Base-by-base conservation (phyloP, 1,140 invertebrate species). In the Bombus vancouverensis region DNA sequence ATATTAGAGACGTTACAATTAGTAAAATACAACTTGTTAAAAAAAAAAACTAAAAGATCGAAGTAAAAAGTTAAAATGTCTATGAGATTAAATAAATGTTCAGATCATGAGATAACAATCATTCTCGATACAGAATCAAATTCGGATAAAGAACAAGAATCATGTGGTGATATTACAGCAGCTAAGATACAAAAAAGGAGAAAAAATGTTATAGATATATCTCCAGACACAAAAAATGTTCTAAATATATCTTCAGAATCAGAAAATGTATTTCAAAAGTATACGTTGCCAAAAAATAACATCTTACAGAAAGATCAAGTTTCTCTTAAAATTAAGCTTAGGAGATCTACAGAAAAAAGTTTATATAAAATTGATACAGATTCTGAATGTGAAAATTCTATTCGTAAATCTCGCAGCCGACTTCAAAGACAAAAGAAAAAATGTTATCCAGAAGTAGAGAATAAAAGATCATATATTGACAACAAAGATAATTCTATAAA, bases 271-370 rank as follows among this genome's bases (percentile, higher is more conserved):
- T 80, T 82, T 47, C 9, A 73, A 0, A 37, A 39, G 62, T 32
- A 68, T 8, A 28, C 32, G 3, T 47, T 68, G 34, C 53, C 28
- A 82, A 68, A 47, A n/a, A 85, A 42, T 32, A 79, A 32, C 28
- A 9, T 28, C 1, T 66, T 59, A 2, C 25, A 57, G 0, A 84
- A 72, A 10, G 77, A 90, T 37, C 81, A 81, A 59, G 47, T 25
- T 13, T 81, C 87, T 1, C 13, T 92, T 53, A 86, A 62, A 72
- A 73, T 93, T 32, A 93, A 87, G 75, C 78, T 92, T 28, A 83
- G 89, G 77, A 76, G 89, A 53, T 92, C 92, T 1, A 92, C 92
- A 1, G 92, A 93, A 57, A 87, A 92, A n/a, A 93, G 92, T 53
- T 87, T 88, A 37, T 92, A 92, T 66, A 92, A 91, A 82, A 88